phyloP scores from a whole-genome alignment of 1,140 invertebrate genomes.

The Manduca sexta region DNA sequence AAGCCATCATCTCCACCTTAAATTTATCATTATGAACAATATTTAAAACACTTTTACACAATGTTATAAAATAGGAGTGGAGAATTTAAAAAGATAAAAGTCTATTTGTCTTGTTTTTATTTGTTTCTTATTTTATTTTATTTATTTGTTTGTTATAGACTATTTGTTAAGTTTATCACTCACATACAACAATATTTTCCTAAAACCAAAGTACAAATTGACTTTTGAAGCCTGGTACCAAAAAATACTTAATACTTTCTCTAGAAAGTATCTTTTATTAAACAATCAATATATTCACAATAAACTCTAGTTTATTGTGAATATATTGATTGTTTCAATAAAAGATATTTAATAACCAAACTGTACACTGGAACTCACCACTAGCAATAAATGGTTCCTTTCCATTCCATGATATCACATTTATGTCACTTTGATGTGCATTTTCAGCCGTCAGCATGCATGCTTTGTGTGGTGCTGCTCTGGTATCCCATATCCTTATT shows the following conservation, averaged over 20 bases:
- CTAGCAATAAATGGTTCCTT: constrained; percentile 93
- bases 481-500: constrained; percentile 92
- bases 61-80: neutral
- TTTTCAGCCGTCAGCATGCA: constrained; percentile 92
- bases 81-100: neutral
- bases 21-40: constrained; percentile 13
- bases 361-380: no score
- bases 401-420: constrained; percentile 98
- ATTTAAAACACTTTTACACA: neutral
- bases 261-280: constrained; percentile 15
- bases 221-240: no score
- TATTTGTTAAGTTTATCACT: no score
- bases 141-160: neutral
- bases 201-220: no score
- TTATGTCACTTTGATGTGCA: constrained; percentile 94
- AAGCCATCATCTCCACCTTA: constrained; percentile 96
- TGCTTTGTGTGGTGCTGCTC: constrained; percentile 88
- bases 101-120: no score
- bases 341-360: no score
- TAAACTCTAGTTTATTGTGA: no score
- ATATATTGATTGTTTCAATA: no score
- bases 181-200: no score
- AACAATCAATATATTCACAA: no score
- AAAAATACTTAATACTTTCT: neutral
- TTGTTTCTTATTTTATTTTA: neutral